A percentile compares a stretch with the other conserved stretches of the same genome.
Conservation (phyloP, 2,888 invertebrate species). For the Didymodactylos carnosus region DNA sequence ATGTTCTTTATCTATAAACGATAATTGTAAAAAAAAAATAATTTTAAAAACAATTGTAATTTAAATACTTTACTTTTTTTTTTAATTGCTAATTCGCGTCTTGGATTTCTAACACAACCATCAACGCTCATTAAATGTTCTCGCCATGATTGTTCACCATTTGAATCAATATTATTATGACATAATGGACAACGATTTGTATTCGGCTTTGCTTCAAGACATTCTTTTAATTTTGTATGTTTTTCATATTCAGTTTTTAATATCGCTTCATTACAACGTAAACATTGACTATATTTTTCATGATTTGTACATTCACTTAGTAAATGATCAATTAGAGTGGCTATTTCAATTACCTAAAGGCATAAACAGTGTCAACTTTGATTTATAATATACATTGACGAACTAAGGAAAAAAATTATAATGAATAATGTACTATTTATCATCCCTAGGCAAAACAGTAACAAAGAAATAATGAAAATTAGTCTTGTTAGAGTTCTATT, state of each 20-base stretch:
- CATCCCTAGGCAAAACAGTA: no score
- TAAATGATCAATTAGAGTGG: slow-evolving; percentile 58
- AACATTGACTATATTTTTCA: slow-evolving; percentile 49
- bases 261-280: slow-evolving; percentile 52
- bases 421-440: no score
- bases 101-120: slow-evolving; percentile 31
- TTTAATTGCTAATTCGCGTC: slow-evolving; percentile 18
- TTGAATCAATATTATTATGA: slow-evolving; percentile 44
- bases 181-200: slow-evolving; percentile 64
- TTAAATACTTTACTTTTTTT: no score
- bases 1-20: no score
- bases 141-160: slow-evolving; percentile 15
- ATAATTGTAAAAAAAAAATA: no score
- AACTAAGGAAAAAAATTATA: no score
- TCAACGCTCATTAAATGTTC: slow-evolving; percentile 17
- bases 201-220: slow-evolving; percentile 40
- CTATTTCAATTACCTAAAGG: slow-evolving; percentile 50
- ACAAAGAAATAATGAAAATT: no score
- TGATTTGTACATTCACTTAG: slow-evolving; percentile 58
- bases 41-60: no score
- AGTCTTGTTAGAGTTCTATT: no score
- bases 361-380: background rate
- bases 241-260: slow-evolving; percentile 44
- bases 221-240: slow-evolving; percentile 43
- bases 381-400: background rate